Evolutionary conservation across 2,888 invertebrate genomes (phyloP), one percentile per base, ranked within the genome.

Genomic region (Ceramica pisi): DNA sequence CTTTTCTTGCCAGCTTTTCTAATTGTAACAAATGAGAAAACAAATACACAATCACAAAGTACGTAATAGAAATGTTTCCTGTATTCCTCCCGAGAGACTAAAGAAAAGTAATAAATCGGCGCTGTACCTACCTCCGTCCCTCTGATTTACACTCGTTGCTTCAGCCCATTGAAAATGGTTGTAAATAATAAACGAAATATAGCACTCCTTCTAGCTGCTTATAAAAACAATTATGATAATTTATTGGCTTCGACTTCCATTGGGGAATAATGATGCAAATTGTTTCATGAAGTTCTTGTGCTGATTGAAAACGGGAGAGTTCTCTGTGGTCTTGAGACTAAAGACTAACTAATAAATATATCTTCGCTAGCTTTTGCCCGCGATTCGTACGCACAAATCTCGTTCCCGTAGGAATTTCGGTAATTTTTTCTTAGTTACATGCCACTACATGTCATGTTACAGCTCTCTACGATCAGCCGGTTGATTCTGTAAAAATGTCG

Each of bases 91-190:
- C 67, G 16, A 38, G 80, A 57, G 82, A 70, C 67, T 63, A 67
- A 75, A 76, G 82, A 82, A 84, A 84, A 75, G 74, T 53, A 82
- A 82, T 84, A 84, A 82, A 82, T 79, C 75, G 79, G 46, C 38
- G 67, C 61, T 67, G 69, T 71, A 66, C 63, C 2, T 14, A 41
- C 48, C 75, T 68, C 50, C 55, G 64, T 69, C 66, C 65, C 41
- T 67, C 53, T 68, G 69, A 76, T 76, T 82, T 72, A 74, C 76
- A 75, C 67, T 70, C 61, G 51, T 63, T 46, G 53, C 63, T 59
- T 65, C 53, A 81, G 61, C 71, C 81, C 72, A 79, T 78, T 72
- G 72, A 67, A 78, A 79, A 67, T 57, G 79, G 51, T 41, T 78
- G 57, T 79, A 67, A 79, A 79, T 79, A 67, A 79, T 82, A 78